Conservation (phyloP, 2,888 invertebrate genomes). For the Nipponacmea schrenckii region DNA sequence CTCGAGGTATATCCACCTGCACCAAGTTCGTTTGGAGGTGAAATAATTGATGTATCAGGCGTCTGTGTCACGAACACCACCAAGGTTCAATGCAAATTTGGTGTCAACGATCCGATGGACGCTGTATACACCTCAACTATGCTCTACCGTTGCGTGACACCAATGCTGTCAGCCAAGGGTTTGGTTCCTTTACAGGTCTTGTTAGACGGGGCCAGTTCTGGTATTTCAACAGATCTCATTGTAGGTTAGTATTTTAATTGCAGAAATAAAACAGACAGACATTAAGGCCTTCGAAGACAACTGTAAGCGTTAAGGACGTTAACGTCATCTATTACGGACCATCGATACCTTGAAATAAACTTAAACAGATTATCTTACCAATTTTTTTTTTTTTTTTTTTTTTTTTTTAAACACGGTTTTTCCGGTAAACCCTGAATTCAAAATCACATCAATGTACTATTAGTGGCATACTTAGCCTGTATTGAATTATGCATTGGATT, state of each 20-base stretch:
- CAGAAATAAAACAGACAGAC: no score
- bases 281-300: no score
- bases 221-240: slow-evolving; percentile 91
- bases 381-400: no score
- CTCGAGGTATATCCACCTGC: slow-evolving; percentile 48
- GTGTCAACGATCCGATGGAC: slow-evolving; percentile 16
- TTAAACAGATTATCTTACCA: no score
- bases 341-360: no score
- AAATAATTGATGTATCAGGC: slow-evolving; percentile 94
- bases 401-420: no score
- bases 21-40: slow-evolving; percentile 97
- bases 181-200: slow-evolving; percentile 88
- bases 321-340: no score
- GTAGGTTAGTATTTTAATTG: slow-evolving; percentile 77
- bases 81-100: slow-evolving; percentile 74
- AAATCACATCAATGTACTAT: no score
- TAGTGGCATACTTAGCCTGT: no score
- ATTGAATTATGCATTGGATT: no score
- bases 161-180: slow-evolving; percentile 86
- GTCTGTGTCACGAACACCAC: slow-evolving; percentile 86
- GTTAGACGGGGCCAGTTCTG: slow-evolving; percentile 80
- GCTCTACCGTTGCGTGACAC: slow-evolving; percentile 86
- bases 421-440: no score
- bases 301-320: no score
- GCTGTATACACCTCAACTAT: slow-evolving; percentile 40